Conservation (phyloP, 2,113 vertebrate genomes). For the Xiphophorus maculatus region DNA sequence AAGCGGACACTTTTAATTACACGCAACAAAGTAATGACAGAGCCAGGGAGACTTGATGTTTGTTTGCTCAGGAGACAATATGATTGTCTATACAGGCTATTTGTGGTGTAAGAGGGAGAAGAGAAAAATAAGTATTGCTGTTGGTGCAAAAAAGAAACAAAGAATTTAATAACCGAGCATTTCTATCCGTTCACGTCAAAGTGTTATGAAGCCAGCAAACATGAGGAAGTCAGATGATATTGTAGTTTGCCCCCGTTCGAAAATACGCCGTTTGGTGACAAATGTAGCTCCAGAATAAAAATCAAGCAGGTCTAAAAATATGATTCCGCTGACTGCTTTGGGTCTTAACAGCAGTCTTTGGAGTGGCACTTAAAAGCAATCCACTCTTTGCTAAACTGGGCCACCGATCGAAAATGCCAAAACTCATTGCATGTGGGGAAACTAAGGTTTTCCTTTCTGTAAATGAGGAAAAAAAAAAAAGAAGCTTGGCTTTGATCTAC, state of each 20-base stretch:
- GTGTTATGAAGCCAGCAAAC: slow-evolving; percentile 20
- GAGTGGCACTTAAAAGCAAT: slow-evolving; percentile 47
- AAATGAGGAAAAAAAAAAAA: slow-evolving; percentile 2
- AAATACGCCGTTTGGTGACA: slow-evolving; percentile 31
- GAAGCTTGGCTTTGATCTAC: slow-evolving; percentile 61
- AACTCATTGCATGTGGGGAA: slow-evolving; percentile 29
- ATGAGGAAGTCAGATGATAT: slow-evolving; percentile 42
- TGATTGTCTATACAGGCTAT: not conserved
- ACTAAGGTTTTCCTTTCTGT: slow-evolving; percentile 33
- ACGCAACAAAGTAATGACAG: slow-evolving; percentile 44
- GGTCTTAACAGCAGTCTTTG: slow-evolving; percentile 45
- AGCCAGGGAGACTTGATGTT: slow-evolving; percentile 3
- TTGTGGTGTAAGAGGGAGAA: not conserved
- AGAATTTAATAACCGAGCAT: not conserved
- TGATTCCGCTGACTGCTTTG: slow-evolving; percentile 8
- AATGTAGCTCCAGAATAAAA: slow-evolving; percentile 64
- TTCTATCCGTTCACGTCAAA: slow-evolving; percentile 20
- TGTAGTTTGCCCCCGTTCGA: slow-evolving; percentile 46
- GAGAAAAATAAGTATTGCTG: not conserved
- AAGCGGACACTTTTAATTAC: slow-evolving; percentile 70
- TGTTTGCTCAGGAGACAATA: slow-evolving; percentile 1
- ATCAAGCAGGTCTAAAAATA: slow-evolving; percentile 62
- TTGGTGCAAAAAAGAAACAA: not conserved
- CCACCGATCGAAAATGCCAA: slow-evolving; percentile 46
- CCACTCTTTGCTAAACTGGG: slow-evolving; percentile 41